Base-by-base conservation (phyloP, 2,888 invertebrate genomes). In the Unio pictorum region DNA sequence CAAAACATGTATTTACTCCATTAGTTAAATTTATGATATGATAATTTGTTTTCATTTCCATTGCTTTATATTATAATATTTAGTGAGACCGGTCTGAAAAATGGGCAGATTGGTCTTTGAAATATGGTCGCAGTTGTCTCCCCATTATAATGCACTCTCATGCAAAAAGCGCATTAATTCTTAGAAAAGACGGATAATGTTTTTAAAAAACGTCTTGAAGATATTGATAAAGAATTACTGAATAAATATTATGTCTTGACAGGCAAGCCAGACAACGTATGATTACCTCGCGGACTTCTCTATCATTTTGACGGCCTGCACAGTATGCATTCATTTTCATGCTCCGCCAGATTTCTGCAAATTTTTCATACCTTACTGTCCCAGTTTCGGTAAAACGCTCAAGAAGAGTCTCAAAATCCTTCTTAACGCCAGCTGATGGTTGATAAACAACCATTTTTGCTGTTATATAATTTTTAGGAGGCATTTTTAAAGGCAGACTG, bases 331-430 rank as follows among this genome's bases (percentile, higher is more conserved):
- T 78, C 76, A 88, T 76, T 28, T 85, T 85, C 81, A 81, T 80
- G 17, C 82, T 81, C 55, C 78, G 71, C 86, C 88, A 89, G 23
- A 85, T 76, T 65, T 79, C 78, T 8, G 82, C 79, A 76, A 89
- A 89, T 8, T 79, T 74, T 56, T 86, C 85, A 75, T 84, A 89
- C 17, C 88, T 75, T 15, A 88, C 86, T 8, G 84, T 82, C n/a
- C 83, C 79, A 11, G 76, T 73, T 26, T 73, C 73, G 15, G 82
- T 68, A 75, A 86, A 88, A n/a, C 67, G 73, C 55, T 82, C 78
- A 55, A 87, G 74, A 5, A 88, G 64, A 18, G 76, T 78, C 71
- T 87, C 86, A 67, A 86, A 83, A 71, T 88, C 88, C 30, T 72
- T 69, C 61, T 83, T 81, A 5, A 87, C 79, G 0, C 87, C 87